Conservation (phyloP, 2,888 invertebrate genomes). For the Acanthosepion pharaonis region DNA sequence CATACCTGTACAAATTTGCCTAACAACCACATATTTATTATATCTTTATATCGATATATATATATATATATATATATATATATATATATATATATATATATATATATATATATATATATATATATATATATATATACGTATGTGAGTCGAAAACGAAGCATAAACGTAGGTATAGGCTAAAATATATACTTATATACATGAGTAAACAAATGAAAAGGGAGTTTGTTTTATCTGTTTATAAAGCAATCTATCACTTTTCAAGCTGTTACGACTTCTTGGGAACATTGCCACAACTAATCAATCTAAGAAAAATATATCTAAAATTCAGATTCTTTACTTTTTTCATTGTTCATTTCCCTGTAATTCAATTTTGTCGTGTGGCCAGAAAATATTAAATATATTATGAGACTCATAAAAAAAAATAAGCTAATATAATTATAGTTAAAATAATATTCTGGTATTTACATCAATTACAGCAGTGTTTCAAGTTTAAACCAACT, state of each 20-base stretch:
- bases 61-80: not conserved
- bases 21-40: no score
- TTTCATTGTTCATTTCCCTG: not conserved
- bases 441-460: no score
- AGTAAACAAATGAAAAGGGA: not conserved
- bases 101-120: not conserved
- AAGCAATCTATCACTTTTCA: slow-evolving; percentile 21
- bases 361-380: no score
- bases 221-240: not conserved
- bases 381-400: not conserved
- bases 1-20: no score
- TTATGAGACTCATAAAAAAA: no score
- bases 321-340: not conserved
- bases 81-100: not conserved
- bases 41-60: not conserved
- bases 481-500: no score
- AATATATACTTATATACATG: slow-evolving; percentile 6
- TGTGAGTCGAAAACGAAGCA: no score
- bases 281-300: not conserved
- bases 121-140: not conserved
- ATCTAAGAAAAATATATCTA: not conserved
- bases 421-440: no score
- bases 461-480: no score
- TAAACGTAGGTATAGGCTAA: not conserved
- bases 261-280: not conserved